Percentiles rank a stretch among this genome's conserved stretches.
These are phyloP conservation scores for Tangara arthus DNA, from an alignment of 2,797 vertebrate genomes.

Conservation along the genomic window DNA sequence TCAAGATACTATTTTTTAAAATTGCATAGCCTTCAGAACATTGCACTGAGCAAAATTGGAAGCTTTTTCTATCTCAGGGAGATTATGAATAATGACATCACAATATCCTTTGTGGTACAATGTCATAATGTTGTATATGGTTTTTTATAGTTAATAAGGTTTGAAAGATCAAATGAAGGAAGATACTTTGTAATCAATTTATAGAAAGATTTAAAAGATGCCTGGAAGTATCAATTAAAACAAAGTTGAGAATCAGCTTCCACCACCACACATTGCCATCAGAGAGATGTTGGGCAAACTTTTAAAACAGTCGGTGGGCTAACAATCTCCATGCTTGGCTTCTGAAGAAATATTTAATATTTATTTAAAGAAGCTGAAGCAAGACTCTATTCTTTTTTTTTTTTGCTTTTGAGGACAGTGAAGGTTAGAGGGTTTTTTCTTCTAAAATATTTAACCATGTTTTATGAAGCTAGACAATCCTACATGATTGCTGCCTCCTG, in stretches of 20 bases:
- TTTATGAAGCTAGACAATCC: not conserved
- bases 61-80: not conserved
- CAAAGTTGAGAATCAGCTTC: not conserved
- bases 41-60: constrained; percentile 65
- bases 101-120: not conserved
- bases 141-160: not conserved
- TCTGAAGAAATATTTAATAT: not conserved
- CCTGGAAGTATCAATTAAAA: not conserved
- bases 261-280: not conserved
- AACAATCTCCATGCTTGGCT: not conserved
- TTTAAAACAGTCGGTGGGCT: not conserved
- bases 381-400: not conserved
- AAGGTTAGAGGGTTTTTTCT: not conserved
- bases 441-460: not conserved
- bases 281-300: not conserved
- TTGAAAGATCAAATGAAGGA: constrained; percentile 1
- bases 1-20: not conserved
- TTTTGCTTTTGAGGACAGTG: not conserved
- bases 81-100: not conserved
- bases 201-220: not conserved
- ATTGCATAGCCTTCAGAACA: constrained; percentile 36
- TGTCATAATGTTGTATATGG: not conserved
- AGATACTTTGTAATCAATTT: not conserved
- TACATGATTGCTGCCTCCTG: not conserved
- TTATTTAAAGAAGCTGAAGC: not conserved